Conservation (phyloP, 2,888 invertebrate genomes). For the Macaria notata region DNA sequence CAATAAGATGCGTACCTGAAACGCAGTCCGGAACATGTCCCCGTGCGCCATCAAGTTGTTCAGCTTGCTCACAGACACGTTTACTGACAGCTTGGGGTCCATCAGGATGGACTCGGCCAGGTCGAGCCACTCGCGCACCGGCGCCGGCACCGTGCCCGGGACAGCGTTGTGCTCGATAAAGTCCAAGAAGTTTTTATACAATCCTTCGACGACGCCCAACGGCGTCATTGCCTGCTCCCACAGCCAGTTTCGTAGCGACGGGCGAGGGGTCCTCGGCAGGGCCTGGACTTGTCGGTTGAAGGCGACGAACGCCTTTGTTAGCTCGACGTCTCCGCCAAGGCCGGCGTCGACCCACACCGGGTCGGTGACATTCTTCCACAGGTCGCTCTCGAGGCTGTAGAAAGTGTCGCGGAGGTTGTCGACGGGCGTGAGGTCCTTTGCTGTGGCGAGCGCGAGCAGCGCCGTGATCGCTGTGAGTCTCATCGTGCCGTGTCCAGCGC, state of each 20-base stretch:
- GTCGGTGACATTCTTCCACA: slow-evolving; percentile 72
- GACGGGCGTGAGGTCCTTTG: slow-evolving; percentile 67
- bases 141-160: slow-evolving; percentile 64
- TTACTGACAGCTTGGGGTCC: slow-evolving; percentile 83
- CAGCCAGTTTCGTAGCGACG: slow-evolving; percentile 76
- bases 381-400: slow-evolving; percentile 78
- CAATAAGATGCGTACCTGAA: slow-evolving; percentile 77
- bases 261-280: slow-evolving; percentile 51
- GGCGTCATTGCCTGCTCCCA: slow-evolving; percentile 85
- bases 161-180: slow-evolving; percentile 75
- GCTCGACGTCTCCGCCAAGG: slow-evolving; percentile 76
- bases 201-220: slow-evolving; percentile 83
- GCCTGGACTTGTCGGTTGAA: slow-evolving; percentile 78
- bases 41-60: slow-evolving; percentile 84
- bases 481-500: slow-evolving; percentile 46
- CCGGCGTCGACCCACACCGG: slow-evolving; percentile 61
- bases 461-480: slow-evolving; percentile 60
- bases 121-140: slow-evolving; percentile 78
- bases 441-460: slow-evolving; percentile 50
- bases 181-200: slow-evolving; percentile 86
- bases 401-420: slow-evolving; percentile 84
- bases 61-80: slow-evolving; percentile 81
- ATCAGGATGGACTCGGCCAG: slow-evolving; percentile 85
- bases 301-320: slow-evolving; percentile 81
- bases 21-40: slow-evolving; percentile 82